Percentiles rank a stretch among this genome's conserved stretches.
phyloP scores from a whole-genome alignment of 2,888 invertebrate genomes.

The Drosophila kuntzei region DNA sequence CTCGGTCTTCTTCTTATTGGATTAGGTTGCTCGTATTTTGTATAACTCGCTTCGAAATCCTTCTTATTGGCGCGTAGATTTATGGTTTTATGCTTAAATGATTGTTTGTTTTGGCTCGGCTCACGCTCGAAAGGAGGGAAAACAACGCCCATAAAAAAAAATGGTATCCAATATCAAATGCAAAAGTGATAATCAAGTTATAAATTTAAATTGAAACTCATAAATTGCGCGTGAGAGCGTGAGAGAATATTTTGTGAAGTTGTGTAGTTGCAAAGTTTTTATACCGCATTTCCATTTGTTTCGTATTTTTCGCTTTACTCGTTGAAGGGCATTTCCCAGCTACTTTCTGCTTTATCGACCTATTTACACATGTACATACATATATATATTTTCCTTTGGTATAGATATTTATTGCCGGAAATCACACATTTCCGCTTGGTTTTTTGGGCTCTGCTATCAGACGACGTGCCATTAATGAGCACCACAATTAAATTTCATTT shows the following conservation, averaged over 20 bases:
- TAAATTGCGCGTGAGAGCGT: slow-evolving; percentile 48
- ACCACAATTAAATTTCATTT: slow-evolving; percentile 72
- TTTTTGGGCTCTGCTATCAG: slow-evolving; percentile 31
- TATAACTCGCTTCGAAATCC: slow-evolving; percentile 45
- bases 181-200: slow-evolving; percentile 71
- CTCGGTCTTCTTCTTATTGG: not conserved
- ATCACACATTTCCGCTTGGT: slow-evolving; percentile 73
- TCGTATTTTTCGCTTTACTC: not conserved
- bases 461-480: slow-evolving; percentile 69
- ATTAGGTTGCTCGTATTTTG: slow-evolving; percentile 33
- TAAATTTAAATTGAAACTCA: slow-evolving; percentile 68
- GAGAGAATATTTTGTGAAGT: slow-evolving; percentile 17
- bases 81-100: slow-evolving; percentile 71
- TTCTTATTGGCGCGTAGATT: slow-evolving; percentile 65
- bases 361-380: slow-evolving; percentile 8
- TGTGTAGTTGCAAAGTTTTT: slow-evolving; percentile 8
- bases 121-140: not conserved
- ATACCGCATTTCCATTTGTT: not conserved
- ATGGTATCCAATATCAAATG: slow-evolving; percentile 40
- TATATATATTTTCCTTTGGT: slow-evolving; percentile 8
- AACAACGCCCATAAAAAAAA: slow-evolving; percentile 28
- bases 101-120: slow-evolving; percentile 48
- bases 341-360: not conserved
- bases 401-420: slow-evolving; percentile 71
- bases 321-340: slow-evolving; percentile 5